Evolutionary conservation across 2,113 vertebrate genomes (phyloP).

Genomic region (Psophia crepitans): DNA sequence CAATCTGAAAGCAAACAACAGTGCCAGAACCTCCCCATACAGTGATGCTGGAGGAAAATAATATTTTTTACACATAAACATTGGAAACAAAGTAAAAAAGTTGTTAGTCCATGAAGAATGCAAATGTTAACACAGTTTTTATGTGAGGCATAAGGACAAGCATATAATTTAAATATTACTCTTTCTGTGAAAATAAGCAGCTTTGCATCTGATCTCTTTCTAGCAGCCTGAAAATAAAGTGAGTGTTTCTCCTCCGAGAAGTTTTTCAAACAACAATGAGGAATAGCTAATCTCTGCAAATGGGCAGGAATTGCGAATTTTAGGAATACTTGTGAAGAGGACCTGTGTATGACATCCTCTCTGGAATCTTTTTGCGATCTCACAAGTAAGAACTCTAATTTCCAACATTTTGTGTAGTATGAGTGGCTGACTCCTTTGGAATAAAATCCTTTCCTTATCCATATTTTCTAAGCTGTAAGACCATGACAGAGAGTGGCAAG

Average conservation of each 20-base stretch:
- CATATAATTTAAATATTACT: conserved; percentile 2
- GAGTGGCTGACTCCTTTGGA: not conserved
- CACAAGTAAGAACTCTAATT: not conserved
- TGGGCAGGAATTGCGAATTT: not conserved
- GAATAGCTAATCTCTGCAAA: conserved; percentile 22
- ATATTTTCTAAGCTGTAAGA: not conserved
- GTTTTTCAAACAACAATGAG: conserved; percentile 2
- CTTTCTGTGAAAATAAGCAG: conserved; percentile 12
- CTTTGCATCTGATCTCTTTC: not conserved
- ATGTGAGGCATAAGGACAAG: conserved; percentile 1
- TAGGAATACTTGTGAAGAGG: not conserved
- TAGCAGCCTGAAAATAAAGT: conserved; percentile 16
- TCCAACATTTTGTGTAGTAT: not conserved
- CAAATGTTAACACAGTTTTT: not conserved
- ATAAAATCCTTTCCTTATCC: not conserved
- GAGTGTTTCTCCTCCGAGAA: not conserved
- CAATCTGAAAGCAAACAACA: conserved; percentile 8
- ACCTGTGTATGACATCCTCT: not conserved
- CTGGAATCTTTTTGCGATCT: not conserved
- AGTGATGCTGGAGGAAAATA: not conserved
- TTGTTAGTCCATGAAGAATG: conserved; percentile 1
- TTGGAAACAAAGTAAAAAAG: conserved; percentile 2
- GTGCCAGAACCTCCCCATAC: not conserved
- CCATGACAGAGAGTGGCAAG: not conserved
- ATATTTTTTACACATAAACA: not conserved